Conservation (phyloP, 2,113 vertebrate genomes). For the Cricetomys ansorgei region DNA sequence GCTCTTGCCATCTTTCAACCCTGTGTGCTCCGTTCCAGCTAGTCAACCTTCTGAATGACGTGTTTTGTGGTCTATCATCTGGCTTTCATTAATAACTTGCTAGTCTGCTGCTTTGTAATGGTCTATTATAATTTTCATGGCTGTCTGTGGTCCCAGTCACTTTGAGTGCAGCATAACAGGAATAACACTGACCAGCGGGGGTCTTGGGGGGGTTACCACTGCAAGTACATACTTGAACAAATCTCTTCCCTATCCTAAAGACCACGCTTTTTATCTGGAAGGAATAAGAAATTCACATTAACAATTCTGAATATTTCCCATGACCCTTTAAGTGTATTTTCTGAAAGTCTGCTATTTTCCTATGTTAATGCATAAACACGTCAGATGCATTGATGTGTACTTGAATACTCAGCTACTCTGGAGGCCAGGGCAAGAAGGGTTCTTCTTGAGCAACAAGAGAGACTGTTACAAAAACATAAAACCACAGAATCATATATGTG, state of each 20-base stretch:
- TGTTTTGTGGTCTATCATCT: conserved; percentile 38
- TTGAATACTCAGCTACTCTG: neutral
- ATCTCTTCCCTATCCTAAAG: neutral
- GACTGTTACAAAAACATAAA: neutral
- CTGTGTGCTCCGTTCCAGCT: neutral
- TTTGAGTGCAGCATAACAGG: neutral
- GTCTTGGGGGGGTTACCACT: neutral
- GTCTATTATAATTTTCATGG: neutral
- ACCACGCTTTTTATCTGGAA: neutral
- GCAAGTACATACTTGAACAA: neutral
- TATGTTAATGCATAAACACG: neutral
- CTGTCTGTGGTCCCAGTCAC: neutral
- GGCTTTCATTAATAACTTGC: conserved; percentile 64
- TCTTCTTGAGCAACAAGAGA: neutral
- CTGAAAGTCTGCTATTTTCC: neutral
- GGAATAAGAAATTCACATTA: neutral
- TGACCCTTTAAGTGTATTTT: neutral
- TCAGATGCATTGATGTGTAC: neutral
- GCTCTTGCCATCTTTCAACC: neutral
- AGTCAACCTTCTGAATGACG: neutral
- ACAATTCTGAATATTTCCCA: neutral
- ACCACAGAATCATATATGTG: neutral
- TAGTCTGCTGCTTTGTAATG: conserved; percentile 30
- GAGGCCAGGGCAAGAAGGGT: neutral
- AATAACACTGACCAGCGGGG: neutral